Percentiles rank a stretch among this genome's conserved stretches.
Conservation (phyloP, 2,113 vertebrate species). For the Rhagologus leucostigma region DNA sequence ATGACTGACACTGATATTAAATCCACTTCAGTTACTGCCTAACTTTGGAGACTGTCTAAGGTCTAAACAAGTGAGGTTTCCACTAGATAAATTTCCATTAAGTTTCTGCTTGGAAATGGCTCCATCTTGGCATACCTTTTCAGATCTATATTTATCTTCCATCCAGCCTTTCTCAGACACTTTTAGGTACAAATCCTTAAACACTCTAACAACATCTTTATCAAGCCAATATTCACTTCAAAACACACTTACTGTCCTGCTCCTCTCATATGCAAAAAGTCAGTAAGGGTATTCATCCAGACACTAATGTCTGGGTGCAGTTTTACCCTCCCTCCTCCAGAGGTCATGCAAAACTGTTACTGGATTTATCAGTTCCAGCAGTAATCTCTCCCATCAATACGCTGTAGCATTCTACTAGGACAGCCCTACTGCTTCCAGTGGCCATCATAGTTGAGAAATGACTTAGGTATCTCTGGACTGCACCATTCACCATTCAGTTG, state of each 20-base stretch:
- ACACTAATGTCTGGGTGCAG: not conserved
- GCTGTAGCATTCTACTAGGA: not conserved
- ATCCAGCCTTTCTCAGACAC: not conserved
- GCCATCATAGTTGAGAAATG: too few species aligned
- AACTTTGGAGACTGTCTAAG: not conserved
- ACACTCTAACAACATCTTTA: not conserved
- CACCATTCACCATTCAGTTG: not conserved
- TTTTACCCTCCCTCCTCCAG: not conserved
- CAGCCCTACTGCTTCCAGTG: not conserved
- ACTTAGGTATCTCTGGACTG: not conserved
- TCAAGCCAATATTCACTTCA: not conserved
- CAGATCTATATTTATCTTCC: not conserved
- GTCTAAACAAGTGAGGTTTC: not conserved
- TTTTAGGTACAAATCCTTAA: not conserved
- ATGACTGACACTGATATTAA: not conserved
- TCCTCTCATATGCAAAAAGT: not conserved
- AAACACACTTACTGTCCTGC: not conserved
- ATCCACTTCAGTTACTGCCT: not conserved
- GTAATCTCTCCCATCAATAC: not conserved
- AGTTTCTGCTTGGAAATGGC: not conserved
- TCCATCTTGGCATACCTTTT: not conserved
- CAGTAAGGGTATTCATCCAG: not conserved
- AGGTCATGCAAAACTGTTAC: not conserved
- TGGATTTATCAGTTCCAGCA: not conserved
- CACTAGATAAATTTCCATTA: not conserved